A percentile compares a stretch with the other conserved stretches of the same genome.
Conservation (phyloP, 2,888 invertebrate genomes). For the Bombylius discolor region DNA sequence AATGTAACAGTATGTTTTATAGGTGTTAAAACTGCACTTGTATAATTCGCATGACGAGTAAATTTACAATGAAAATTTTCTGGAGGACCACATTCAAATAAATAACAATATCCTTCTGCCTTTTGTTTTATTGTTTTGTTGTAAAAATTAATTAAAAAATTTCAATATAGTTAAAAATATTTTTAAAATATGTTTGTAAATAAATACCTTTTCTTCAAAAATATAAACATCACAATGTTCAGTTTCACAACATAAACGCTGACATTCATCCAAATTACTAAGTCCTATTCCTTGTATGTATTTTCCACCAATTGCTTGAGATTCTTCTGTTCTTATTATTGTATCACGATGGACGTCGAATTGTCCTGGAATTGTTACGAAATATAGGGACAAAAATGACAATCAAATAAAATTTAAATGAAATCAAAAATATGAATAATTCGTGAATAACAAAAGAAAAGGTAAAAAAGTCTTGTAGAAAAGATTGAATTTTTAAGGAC, state of each 20-base stretch:
- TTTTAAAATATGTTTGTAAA: neutral
- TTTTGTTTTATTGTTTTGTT: neutral
- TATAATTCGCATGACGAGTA: slow-evolving; percentile 76
- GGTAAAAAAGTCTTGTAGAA: too few relatives aligned
- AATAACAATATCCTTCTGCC: slow-evolving; percentile 67
- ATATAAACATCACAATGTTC: slow-evolving; percentile 81
- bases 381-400: neutral
- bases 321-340: slow-evolving; percentile 83
- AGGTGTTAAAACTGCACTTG: slow-evolving; percentile 67
- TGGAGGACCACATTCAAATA: slow-evolving; percentile 81
- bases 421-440: too few relatives aligned
- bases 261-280: slow-evolving; percentile 66
- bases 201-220: slow-evolving; percentile 72
- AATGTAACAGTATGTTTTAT: slow-evolving; percentile 28
- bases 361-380: slow-evolving; percentile 26
- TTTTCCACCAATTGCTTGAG: slow-evolving; percentile 75
- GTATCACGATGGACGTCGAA: slow-evolving; percentile 80
- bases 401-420: neutral
- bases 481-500: too few relatives aligned
- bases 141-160: neutral
- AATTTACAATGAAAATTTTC: slow-evolving; percentile 89
- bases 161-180: too few relatives aligned
- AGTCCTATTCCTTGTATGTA: slow-evolving; percentile 77
- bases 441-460: too few relatives aligned
- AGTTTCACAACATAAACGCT: slow-evolving; percentile 77